phyloP scores from a whole-genome alignment of 2,113 vertebrate genomes.

The Rhadina sibilatrix region DNA sequence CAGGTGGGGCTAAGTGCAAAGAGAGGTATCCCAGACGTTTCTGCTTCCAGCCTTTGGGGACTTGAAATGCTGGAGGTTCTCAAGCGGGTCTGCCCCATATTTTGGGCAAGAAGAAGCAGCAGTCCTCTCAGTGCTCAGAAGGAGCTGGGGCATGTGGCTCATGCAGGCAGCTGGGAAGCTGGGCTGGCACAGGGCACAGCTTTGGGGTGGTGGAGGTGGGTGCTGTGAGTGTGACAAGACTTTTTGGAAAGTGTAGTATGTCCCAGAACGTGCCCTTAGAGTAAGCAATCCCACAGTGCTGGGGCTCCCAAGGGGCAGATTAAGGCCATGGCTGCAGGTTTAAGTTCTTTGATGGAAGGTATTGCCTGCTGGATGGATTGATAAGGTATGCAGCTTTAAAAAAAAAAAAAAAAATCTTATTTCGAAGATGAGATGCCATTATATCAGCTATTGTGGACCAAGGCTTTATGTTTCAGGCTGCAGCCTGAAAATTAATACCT shows the following conservation, averaged over 20 bases:
- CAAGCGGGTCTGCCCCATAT: fast-evolving
- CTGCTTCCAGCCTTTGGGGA: neutral
- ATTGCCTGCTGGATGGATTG: neutral
- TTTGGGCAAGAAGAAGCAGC: neutral
- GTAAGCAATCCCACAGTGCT: neutral
- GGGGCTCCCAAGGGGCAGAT: neutral
- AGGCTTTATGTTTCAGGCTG: neutral
- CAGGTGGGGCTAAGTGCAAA: neutral
- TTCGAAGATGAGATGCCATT: neutral
- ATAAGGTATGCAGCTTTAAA: neutral
- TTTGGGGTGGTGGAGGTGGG: fast-evolving
- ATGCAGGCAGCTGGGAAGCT: fast-evolving
- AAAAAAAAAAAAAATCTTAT: neutral
- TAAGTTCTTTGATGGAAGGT: neutral
- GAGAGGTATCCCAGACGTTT: fast-evolving
- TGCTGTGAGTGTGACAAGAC: neutral
- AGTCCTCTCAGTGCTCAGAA: fast-evolving
- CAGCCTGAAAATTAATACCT: neutral
- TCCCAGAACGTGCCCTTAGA: neutral
- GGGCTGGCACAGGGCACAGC: neutral
- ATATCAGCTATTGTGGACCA: neutral
- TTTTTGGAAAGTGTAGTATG: neutral
- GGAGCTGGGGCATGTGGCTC: neutral
- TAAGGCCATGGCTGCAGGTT: neutral
- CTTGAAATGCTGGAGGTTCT: neutral